These are phyloP conservation scores for Haliclona indistincta DNA, from an alignment of 37 sponge, comb jelly and placozoan species.

Conservation along the genomic window DNA sequence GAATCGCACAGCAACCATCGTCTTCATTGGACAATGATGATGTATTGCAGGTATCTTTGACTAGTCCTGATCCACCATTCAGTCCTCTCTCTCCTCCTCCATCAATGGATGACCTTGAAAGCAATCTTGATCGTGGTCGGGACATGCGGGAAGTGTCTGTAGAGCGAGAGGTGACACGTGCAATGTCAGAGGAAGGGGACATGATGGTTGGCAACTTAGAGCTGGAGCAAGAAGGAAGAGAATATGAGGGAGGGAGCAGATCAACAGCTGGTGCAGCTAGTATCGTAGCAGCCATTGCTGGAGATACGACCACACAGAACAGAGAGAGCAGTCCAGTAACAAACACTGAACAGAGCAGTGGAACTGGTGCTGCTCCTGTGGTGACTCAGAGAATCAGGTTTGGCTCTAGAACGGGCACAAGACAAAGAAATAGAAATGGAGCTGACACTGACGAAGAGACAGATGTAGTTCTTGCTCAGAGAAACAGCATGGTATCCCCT, in stretches of 20 bases:
- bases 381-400: slow-evolving; percentile 13
- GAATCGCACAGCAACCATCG: background rate
- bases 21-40: background rate
- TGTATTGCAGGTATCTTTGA: background rate
- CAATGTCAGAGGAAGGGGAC: background rate
- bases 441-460: slow-evolving; percentile 46
- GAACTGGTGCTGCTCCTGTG: slow-evolving; percentile 21
- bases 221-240: background rate
- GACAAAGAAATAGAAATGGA: no score
- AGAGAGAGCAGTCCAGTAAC: background rate
- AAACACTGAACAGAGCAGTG: no score
- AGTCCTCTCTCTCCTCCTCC: slow-evolving; percentile 12
- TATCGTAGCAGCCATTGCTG: no score
- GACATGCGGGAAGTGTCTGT: background rate
- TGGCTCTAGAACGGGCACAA: no score
- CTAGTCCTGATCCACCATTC: background rate
- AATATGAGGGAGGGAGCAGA: background rate
- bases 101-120: background rate
- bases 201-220: no score
- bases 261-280: background rate
- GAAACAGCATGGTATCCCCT: background rate
- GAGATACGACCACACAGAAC: background rate
- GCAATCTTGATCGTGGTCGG: background rate
- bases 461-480: slow-evolving; percentile 14
- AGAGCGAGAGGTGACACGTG: background rate